Percentiles rank a stretch among this genome's conserved stretches.
Evolutionary conservation across 1,140 invertebrate genomes (phyloP).

Genomic region (honey bee (Apis mellifera)): DNA sequence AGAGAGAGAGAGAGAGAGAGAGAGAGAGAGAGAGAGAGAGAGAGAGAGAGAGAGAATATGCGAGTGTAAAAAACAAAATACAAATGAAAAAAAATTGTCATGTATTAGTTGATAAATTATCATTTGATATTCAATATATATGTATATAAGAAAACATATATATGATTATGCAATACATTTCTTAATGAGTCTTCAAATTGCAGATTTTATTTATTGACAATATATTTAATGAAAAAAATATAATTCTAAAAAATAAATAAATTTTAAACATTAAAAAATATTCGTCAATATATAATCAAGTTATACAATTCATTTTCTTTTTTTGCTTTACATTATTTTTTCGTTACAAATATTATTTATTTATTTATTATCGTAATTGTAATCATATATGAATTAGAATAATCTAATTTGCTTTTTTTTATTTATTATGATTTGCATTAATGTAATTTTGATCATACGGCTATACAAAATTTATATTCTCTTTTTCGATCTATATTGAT

Average conservation of each 20-base stretch:
- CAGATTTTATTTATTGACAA: neutral
- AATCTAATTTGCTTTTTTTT: neutral
- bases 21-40: no score
- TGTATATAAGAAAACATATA: neutral
- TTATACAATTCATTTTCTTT: neutral
- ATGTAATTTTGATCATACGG: constrained; percentile 31
- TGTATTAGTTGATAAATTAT: constrained; percentile 14
- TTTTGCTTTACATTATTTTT: neutral
- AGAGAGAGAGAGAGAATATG: no score
- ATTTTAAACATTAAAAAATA: neutral
- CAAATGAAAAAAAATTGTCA: constrained; percentile 19
- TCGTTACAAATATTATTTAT: neutral
- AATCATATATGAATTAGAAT: neutral
- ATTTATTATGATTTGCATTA: neutral
- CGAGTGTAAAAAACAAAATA: constrained; percentile 3
- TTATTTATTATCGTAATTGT: neutral
- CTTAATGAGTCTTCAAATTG: neutral
- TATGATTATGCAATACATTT: constrained; percentile 7
- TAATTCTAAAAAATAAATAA: neutral
- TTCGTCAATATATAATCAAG: neutral
- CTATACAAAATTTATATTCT: constrained; percentile 23
- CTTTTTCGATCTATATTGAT: neutral
- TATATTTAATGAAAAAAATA: constrained; percentile 8
- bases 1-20: no score
- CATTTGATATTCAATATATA: constrained; percentile 15